Evolutionary conservation across 2,888 invertebrate genomes (phyloP).

Genomic region (Sinopyrophorus schimmeli): DNA sequence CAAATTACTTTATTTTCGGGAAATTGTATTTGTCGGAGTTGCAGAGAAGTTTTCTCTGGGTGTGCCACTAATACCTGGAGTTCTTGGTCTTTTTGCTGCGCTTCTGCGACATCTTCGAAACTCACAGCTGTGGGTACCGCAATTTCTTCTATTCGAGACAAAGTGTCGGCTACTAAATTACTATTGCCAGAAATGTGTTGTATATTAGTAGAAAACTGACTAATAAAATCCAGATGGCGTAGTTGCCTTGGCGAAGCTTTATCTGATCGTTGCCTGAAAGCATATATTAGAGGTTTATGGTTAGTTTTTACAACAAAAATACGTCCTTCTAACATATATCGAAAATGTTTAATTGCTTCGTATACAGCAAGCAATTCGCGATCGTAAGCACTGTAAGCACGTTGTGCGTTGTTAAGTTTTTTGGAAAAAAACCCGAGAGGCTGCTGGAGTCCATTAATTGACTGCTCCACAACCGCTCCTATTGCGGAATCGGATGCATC

Average conservation of each 20-base stretch:
- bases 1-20: neutral
- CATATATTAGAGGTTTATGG: constrained; percentile 1
- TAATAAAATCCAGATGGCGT: too few species aligned
- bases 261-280: neutral
- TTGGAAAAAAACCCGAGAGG: neutral
- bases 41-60: neutral
- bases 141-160: too few species aligned
- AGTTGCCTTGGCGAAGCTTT: too few species aligned
- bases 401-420: neutral
- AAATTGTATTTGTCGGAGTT: neutral
- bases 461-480: too few species aligned
- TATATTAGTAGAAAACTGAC: too few species aligned
- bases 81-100: constrained; percentile 1
- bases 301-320: neutral
- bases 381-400: constrained; percentile 1
- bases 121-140: too few species aligned
- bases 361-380: constrained; percentile 27
- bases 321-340: constrained; percentile 16
- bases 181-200: too few species aligned
- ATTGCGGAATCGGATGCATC: too few species aligned
- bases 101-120: too few species aligned
- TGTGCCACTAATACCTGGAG: neutral
- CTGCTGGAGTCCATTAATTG: too few species aligned
- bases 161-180: neutral
- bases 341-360: constrained; percentile 21